These are phyloP conservation scores for Orius laevigatus DNA, from an alignment of 1,140 invertebrate genomes.

Conservation along the genomic window DNA sequence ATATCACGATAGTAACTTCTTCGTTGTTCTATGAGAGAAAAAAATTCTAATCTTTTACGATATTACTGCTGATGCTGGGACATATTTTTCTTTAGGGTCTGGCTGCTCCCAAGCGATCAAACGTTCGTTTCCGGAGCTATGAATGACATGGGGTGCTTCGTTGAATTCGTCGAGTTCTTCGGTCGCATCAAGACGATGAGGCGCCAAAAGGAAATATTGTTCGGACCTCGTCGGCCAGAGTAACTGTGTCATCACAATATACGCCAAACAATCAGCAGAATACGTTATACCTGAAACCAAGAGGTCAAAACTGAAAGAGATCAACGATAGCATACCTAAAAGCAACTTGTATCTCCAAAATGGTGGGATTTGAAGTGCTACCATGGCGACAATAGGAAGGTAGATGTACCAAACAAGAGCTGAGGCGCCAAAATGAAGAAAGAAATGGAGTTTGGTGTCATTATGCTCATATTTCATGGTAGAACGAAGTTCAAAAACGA, in stretches of 20 bases:
- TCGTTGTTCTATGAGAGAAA: too few species aligned
- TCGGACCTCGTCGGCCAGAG: slow-evolving; percentile 83
- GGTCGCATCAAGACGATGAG: slow-evolving; percentile 45
- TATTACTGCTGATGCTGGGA: neutral
- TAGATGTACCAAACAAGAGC: slow-evolving; percentile 97
- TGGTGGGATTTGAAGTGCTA: slow-evolving; percentile 81
- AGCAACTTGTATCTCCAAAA: slow-evolving; percentile 91
- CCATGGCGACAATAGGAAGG: slow-evolving; percentile 81
- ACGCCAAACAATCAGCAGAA: slow-evolving; percentile 84
- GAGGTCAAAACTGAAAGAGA: slow-evolving; percentile 13
- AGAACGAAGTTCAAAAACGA: slow-evolving; percentile 76
- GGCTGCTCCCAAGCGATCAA: slow-evolving; percentile 3
- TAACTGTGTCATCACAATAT: slow-evolving; percentile 83
- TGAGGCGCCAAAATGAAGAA: slow-evolving; percentile 90
- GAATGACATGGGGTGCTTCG: slow-evolving; percentile 74
- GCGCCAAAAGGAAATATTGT: slow-evolving; percentile 69
- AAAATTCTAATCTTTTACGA: too few species aligned
- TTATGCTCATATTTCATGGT: slow-evolving; percentile 88
- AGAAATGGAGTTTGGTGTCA: slow-evolving; percentile 76
- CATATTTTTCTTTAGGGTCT: slow-evolving; percentile 5
- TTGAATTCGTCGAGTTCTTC: slow-evolving; percentile 82
- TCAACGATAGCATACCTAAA: slow-evolving; percentile 42
- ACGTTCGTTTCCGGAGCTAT: slow-evolving; percentile 25
- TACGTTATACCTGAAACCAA: slow-evolving; percentile 67
- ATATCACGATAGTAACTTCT: too few species aligned